A percentile compares a stretch with the other conserved stretches of the same genome.
phyloP scores from a whole-genome alignment of 2,113 vertebrate genomes.

The Misgurnus anguillicaudatus region DNA sequence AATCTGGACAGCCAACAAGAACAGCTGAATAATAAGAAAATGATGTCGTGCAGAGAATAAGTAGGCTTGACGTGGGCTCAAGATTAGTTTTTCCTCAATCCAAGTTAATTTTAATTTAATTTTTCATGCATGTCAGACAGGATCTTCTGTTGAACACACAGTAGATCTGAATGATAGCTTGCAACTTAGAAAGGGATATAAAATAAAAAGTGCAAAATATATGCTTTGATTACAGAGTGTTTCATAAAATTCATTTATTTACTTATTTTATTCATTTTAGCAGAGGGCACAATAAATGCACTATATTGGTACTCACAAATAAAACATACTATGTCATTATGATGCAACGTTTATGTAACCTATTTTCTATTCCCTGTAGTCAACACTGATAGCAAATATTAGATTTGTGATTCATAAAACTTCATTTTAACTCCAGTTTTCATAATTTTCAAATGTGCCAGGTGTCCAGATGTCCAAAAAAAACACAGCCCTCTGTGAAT shows the following conservation, averaged over 20 bases:
- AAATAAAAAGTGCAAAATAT: neutral
- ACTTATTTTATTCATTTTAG: neutral
- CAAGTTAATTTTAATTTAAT: constrained; percentile 61
- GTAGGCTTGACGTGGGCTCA: constrained; percentile 57
- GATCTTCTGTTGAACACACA: constrained; percentile 23
- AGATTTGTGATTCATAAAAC: neutral
- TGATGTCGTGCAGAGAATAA: constrained; percentile 64
- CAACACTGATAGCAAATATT: neutral
- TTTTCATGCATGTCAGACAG: constrained; percentile 50
- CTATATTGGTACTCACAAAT: neutral
- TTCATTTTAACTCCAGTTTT: neutral
- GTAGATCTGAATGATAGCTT: neutral
- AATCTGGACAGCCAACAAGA: constrained; percentile 57
- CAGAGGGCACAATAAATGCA: neutral
- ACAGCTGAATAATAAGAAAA: constrained; percentile 57
- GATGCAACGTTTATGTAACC: neutral
- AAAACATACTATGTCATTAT: neutral
- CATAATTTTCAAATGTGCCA: constrained; percentile 8
- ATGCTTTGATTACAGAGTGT: neutral
- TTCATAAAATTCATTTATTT: neutral
- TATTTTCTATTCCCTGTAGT: neutral
- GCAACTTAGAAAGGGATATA: neutral
- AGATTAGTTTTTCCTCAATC: constrained; percentile 53
- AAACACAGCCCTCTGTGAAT: constrained; percentile 24
- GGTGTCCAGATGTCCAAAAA: constrained; percentile 37